Conservation (phyloP, 1,140 invertebrate genomes). For the Maconellicoccus hirsutus region DNA sequence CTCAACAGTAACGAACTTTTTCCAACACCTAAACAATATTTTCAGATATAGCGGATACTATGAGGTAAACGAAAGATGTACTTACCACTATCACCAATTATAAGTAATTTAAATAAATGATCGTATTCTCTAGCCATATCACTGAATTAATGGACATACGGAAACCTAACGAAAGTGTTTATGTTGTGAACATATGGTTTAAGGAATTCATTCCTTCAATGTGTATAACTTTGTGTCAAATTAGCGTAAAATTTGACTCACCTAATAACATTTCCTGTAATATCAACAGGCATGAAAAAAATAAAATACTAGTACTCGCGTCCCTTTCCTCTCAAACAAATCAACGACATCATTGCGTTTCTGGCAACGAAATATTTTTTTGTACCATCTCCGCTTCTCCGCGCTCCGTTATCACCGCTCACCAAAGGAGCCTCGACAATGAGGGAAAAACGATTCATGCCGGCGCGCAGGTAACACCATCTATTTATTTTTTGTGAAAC, state of each 20-base stretch:
- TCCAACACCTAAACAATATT: conserved; percentile 71
- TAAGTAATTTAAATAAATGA: conserved; percentile 96
- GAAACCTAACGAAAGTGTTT: background rate
- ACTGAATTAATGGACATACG: background rate
- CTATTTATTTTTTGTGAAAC: too few relatives aligned
- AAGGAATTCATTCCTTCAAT: background rate
- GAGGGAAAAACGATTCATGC: too few relatives aligned
- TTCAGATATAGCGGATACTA: conserved; percentile 26
- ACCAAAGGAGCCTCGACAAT: too few relatives aligned
- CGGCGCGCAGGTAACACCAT: too few relatives aligned
- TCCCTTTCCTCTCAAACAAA: background rate
- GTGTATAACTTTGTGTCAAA: background rate
- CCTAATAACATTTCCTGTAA: conserved; percentile 2
- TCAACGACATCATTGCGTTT: too few relatives aligned
- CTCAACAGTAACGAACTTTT: conserved; percentile 94
- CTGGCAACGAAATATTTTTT: too few relatives aligned
- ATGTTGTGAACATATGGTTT: background rate
- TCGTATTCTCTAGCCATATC: conserved; percentile 85
- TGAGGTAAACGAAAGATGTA: conserved; percentile 29
- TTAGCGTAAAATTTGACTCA: conserved; percentile 4
- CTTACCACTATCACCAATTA: conserved; percentile 93
- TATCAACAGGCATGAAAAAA: background rate
- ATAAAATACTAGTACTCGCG: background rate
- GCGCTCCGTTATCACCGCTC: too few relatives aligned
- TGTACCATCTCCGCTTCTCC: too few relatives aligned